phyloP scores from a whole-genome alignment of 2,888 invertebrate genomes.

The Lochmaea crataegi region DNA sequence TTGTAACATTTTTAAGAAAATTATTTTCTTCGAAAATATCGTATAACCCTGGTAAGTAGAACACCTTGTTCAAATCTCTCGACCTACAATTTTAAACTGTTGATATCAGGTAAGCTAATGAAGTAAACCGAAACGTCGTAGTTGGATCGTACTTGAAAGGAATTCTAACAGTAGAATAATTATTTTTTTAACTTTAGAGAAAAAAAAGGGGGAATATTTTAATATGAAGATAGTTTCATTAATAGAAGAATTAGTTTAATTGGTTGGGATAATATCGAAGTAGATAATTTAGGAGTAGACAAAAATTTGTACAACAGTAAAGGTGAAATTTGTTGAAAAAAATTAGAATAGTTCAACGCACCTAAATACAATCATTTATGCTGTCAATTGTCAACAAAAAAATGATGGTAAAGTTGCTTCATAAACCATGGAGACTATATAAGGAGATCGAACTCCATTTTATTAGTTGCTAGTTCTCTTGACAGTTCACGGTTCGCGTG shows the following conservation, averaged over 20 bases:
- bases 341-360: no score
- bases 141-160: background rate
- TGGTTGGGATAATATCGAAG: background rate
- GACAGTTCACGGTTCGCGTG: no score
- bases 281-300: background rate
- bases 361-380: no score
- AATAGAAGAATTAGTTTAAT: slow-evolving; percentile 4
- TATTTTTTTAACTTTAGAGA: slow-evolving; percentile 9
- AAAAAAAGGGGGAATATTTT: slow-evolving; percentile 16
- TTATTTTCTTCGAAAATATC: no score
- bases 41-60: no score
- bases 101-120: background rate
- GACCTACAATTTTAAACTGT: no score
- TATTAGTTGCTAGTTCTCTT: no score
- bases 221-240: slow-evolving; percentile 15
- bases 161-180: background rate
- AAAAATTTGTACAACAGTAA: slow-evolving; percentile 6
- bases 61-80: no score
- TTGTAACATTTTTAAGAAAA: background rate
- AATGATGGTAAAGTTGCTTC: no score
- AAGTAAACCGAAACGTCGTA: background rate
- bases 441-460: no score
- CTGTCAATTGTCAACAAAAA: no score
- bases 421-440: no score
- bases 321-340: background rate